These are phyloP conservation scores for Chironomus tentans DNA, from an alignment of 2,888 invertebrate genomes.

Conservation along the genomic window DNA sequence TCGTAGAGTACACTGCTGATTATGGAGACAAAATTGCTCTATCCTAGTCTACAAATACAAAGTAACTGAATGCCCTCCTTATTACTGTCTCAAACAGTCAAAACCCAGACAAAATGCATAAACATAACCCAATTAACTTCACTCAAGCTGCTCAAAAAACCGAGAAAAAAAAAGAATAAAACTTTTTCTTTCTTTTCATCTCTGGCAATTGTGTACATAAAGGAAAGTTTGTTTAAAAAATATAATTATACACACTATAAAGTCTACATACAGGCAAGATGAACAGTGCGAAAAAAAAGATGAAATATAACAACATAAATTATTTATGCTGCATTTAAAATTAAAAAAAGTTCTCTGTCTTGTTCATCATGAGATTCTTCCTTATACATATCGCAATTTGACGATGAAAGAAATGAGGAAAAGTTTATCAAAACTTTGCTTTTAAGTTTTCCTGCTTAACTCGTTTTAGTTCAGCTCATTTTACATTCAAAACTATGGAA, in stretches of 20 bases:
- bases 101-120: no score
- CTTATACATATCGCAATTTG: background rate
- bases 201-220: no score
- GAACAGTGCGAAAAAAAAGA: background rate
- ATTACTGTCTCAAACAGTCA: no score
- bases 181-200: no score
- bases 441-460: background rate
- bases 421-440: background rate
- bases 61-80: no score
- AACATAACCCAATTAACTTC: no score
- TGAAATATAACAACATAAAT: background rate
- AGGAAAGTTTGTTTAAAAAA: background rate
- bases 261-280: background rate
- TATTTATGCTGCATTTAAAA: constrained; percentile 4
- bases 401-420: background rate
- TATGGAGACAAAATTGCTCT: no score
- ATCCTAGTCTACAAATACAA: no score
- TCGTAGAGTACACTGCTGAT: no score
- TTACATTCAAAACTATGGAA: background rate
- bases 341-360: background rate
- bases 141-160: no score
- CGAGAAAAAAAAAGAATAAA: no score
- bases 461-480: background rate
- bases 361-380: background rate
- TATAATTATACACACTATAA: background rate